Conservation (phyloP, 2,888 invertebrate genomes). For the Teleogryllus oceanicus region DNA sequence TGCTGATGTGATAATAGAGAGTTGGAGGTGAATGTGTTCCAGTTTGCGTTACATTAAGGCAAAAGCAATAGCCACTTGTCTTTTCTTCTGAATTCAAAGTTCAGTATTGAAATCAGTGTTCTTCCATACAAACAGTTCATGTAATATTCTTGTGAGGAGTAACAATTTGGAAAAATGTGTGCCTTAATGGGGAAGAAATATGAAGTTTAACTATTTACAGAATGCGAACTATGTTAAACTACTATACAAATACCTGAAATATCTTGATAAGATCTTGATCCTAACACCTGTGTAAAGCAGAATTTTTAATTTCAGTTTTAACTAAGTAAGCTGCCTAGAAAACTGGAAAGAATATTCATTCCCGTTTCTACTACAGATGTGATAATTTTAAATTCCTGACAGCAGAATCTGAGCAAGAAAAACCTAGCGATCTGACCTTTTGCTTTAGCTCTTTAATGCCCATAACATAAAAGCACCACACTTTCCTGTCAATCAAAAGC, state of each 20-base stretch:
- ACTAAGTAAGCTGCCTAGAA: not conserved
- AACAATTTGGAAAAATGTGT: not conserved
- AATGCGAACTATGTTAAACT: not conserved
- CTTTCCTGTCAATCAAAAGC: not conserved
- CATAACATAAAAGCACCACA: not conserved
- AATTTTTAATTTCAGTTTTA: not conserved
- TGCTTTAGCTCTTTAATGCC: not conserved
- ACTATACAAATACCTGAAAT: not conserved
- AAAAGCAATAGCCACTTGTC: not conserved
- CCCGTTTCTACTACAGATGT: not conserved
- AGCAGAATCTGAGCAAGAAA: not conserved
- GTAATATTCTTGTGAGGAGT: not conserved
- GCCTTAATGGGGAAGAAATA: not conserved
- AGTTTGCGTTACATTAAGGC: too few species aligned
- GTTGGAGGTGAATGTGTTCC: not conserved
- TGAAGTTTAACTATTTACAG: not conserved
- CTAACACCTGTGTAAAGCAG: not conserved
- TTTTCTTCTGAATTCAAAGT: not conserved
- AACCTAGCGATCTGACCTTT: not conserved
- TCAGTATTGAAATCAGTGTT: too few species aligned
- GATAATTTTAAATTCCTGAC: constrained; percentile 2
- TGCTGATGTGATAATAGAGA: not conserved
- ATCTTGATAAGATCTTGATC: not conserved
- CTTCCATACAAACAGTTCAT: too few species aligned
- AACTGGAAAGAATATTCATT: not conserved